Conservation (phyloP, 2,113 vertebrate species). For the Anolis sagrei region DNA sequence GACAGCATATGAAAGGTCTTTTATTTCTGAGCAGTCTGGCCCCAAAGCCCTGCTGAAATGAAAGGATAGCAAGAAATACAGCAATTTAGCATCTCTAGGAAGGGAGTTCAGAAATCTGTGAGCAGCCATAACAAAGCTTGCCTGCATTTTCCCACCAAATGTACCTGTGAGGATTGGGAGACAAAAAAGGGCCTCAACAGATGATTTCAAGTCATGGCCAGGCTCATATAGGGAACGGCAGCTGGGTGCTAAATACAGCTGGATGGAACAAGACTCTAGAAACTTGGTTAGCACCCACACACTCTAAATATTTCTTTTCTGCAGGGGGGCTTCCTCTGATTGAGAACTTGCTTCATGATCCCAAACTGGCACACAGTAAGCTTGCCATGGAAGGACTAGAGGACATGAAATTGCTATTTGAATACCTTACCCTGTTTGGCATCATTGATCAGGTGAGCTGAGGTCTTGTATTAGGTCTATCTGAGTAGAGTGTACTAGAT, state of each 20-base stretch:
- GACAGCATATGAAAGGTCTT: no score
- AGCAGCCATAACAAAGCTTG: no score
- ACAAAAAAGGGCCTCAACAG: no score
- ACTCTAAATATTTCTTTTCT: not conserved
- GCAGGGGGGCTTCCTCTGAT: slow-evolving; percentile 82
- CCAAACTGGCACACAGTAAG: slow-evolving; percentile 79
- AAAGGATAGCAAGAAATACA: no score
- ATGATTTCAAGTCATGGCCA: no score
- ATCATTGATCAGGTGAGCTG: slow-evolving; percentile 87
- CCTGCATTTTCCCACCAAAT: no score
- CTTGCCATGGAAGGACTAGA: slow-evolving; percentile 84
- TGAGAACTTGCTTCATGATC: slow-evolving; percentile 82
- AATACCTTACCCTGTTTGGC: slow-evolving; percentile 89
- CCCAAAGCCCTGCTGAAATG: no score
- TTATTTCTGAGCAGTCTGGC: no score
- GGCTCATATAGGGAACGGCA: not conserved
- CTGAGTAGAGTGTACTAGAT: not conserved
- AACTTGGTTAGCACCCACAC: not conserved
- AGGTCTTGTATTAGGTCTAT: accelerated
- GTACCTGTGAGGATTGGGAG: no score
- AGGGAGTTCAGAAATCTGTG: no score
- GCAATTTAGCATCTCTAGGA: no score
- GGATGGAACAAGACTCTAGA: slow-evolving; percentile 25
- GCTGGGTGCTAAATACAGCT: not conserved
- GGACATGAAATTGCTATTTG: slow-evolving; percentile 91